Conservation (phyloP, 2,888 invertebrate genomes). For the Drosophila subquinaria region DNA sequence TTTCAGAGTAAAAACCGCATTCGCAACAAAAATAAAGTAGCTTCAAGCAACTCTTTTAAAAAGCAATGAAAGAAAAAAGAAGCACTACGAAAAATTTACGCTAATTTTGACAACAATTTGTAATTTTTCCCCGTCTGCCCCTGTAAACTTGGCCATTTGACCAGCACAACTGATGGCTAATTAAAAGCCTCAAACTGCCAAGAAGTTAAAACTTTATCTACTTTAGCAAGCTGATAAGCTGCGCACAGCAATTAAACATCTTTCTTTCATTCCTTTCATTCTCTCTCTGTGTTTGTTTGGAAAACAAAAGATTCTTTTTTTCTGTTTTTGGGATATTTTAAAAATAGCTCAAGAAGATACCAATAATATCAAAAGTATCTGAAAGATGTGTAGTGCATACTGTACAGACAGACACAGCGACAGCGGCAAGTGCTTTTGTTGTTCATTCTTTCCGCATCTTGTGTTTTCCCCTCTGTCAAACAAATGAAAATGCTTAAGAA, state of each 20-base stretch:
- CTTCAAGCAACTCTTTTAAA: constrained; percentile 2
- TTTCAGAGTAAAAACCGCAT: constrained; percentile 37
- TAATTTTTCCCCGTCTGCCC: constrained; percentile 32
- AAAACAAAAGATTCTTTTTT: constrained; percentile 67
- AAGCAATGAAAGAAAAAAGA: constrained; percentile 5
- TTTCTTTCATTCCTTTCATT: constrained; percentile 10
- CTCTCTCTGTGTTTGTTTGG: constrained; percentile 65
- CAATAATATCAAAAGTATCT: constrained; percentile 72
- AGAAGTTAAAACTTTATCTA: constrained; percentile 58
- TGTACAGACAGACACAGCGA: constrained; percentile 43
- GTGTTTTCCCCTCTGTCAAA: constrained; percentile 23
- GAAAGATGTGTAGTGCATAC: constrained; percentile 62
- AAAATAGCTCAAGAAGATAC: constrained; percentile 66
- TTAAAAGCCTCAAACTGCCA: constrained; percentile 72
- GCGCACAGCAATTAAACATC: constrained; percentile 71
- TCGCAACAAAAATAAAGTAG: constrained; percentile 28
- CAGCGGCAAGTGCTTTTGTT: constrained; percentile 72
- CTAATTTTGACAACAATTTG: constrained; percentile 77
- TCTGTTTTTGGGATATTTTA: constrained; percentile 39
- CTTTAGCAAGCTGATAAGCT: constrained; percentile 50
- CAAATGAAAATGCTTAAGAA: constrained; percentile 72
- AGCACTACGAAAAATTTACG: constrained; percentile 59
- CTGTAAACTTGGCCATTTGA: background rate
- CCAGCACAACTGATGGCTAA: constrained; percentile 58
- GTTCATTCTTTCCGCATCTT: constrained; percentile 6